phyloP scores from a whole-genome alignment of 2,113 vertebrate species.

The Leuciscus idus region DNA sequence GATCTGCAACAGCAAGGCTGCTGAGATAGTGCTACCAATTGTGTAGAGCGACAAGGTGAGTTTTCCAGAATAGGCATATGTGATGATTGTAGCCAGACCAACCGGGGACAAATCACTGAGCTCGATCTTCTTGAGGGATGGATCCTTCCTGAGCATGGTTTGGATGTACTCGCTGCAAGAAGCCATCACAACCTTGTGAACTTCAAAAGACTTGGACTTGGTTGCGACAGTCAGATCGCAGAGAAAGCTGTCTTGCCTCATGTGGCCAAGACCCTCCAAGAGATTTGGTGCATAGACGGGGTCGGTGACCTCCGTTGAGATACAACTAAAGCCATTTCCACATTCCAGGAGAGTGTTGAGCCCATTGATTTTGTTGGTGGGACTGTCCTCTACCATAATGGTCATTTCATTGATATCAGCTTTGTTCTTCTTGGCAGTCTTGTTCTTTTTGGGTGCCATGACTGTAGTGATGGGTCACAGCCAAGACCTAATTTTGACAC shows the following conservation, averaged over 20 bases:
- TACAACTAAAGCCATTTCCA: slow-evolving; percentile 93
- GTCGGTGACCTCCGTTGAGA: slow-evolving; percentile 92
- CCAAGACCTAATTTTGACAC: slow-evolving; percentile 72
- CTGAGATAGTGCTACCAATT: slow-evolving; percentile 93
- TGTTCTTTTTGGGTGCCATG: slow-evolving; percentile 99
- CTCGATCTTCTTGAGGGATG: slow-evolving; percentile 87
- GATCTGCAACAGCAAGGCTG: slow-evolving; percentile 90
- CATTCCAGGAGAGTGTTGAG: slow-evolving; percentile 90
- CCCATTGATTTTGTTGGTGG: slow-evolving; percentile 89
- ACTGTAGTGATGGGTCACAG: slow-evolving; percentile 82
- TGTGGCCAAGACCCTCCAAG: slow-evolving; percentile 91
- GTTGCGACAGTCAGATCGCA: slow-evolving; percentile 93
- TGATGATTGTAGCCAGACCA: slow-evolving; percentile 91
- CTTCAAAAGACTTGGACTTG: slow-evolving; percentile 94
- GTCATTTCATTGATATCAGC: slow-evolving; percentile 89
- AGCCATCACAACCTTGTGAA: slow-evolving; percentile 96
- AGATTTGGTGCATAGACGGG: slow-evolving; percentile 89
- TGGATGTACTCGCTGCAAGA: slow-evolving; percentile 94
- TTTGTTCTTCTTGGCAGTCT: slow-evolving; percentile 92
- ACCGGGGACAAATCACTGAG: slow-evolving; percentile 90
- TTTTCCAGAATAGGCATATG: slow-evolving; percentile 95
- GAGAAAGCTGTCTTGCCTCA: slow-evolving; percentile 93
- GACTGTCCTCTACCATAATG: slow-evolving; percentile 91
- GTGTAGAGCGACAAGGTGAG: slow-evolving; percentile 94
- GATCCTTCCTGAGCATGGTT: slow-evolving; percentile 91